Percentiles rank a stretch among this genome's conserved stretches.
phyloP scores from a whole-genome alignment of 1,140 invertebrate species.

The Macrobrachium nipponense region DNA sequence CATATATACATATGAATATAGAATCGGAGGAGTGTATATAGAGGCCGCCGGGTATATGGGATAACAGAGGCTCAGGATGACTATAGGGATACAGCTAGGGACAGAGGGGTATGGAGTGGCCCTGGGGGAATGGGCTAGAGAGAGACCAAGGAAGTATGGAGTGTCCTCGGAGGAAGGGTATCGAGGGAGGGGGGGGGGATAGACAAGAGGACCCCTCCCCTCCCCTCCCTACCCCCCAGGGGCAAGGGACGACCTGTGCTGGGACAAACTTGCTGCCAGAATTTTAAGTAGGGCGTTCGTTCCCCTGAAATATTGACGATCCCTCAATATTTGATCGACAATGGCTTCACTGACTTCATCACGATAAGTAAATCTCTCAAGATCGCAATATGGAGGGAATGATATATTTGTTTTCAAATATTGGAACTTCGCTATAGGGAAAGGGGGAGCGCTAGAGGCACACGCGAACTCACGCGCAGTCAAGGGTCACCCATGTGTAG shows the following conservation, averaged over 20 bases:
- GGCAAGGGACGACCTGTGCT: background rate
- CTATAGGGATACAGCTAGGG: no score
- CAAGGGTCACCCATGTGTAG: background rate
- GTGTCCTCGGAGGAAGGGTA: background rate
- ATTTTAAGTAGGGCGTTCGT: slow-evolving; percentile 7
- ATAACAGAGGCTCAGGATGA: no score
- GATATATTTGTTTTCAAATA: slow-evolving; percentile 24
- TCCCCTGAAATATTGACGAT: slow-evolving; percentile 16
- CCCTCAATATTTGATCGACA: slow-evolving; percentile 17
- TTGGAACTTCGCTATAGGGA: background rate
- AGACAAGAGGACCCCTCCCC: background rate
- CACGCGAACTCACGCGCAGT: background rate
- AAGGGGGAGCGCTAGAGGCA: background rate
- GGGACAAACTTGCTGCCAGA: slow-evolving; percentile 20
- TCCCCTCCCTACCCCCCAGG: no score
- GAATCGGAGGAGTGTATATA: no score
- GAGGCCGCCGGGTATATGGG: no score
- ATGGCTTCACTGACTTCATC: slow-evolving; percentile 7
- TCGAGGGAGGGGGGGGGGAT: background rate
- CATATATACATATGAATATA: no score
- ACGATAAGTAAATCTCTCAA: slow-evolving; percentile 27
- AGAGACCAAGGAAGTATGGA: no score
- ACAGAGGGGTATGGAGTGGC: no score
- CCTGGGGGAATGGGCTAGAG: no score
- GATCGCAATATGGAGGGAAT: slow-evolving; percentile 19